Evolutionary conservation across 1,140 invertebrate species (phyloP).

Genomic region (Tyrophagus putrescentiae): DNA sequence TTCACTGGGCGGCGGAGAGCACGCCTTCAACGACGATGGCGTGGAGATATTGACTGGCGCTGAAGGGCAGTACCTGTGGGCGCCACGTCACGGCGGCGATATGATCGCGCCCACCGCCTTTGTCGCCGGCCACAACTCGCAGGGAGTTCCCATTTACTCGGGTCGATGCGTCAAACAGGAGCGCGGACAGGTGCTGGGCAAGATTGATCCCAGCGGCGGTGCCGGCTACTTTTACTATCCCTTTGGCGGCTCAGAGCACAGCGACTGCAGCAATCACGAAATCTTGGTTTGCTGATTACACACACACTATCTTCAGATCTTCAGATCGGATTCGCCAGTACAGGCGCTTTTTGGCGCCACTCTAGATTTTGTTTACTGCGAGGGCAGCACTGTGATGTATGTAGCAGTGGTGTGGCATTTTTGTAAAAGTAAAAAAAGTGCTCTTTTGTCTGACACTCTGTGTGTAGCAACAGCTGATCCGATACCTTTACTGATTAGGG

Average conservation of each 20-base stretch:
- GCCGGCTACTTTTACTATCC: conserved; percentile 3
- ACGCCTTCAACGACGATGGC: not conserved
- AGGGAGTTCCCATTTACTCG: not conserved
- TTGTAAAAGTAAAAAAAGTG: too few relatives aligned
- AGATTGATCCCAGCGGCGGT: conserved; percentile 5
- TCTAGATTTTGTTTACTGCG: too few relatives aligned
- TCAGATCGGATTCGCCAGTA: too few relatives aligned
- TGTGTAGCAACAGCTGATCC: too few relatives aligned
- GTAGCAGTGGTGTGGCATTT: too few relatives aligned
- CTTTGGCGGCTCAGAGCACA: not conserved
- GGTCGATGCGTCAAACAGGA: not conserved
- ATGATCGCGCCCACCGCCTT: not conserved
- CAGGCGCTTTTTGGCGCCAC: too few relatives aligned
- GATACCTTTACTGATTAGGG: too few relatives aligned
- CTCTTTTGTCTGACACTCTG: too few relatives aligned
- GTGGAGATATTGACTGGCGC: not conserved
- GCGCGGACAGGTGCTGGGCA: not conserved
- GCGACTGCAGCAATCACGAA: not conserved
- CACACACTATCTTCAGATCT: too few relatives aligned
- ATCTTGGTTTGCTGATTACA: conserved; percentile 1
- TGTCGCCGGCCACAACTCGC: not conserved
- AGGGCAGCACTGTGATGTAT: too few relatives aligned
- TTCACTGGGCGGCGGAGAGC: conserved; percentile 4
- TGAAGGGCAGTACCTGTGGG: not conserved
- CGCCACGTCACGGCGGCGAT: not conserved